Evolutionary conservation across 2,888 invertebrate species (phyloP).

Genomic region (Tiliacea aurago): DNA sequence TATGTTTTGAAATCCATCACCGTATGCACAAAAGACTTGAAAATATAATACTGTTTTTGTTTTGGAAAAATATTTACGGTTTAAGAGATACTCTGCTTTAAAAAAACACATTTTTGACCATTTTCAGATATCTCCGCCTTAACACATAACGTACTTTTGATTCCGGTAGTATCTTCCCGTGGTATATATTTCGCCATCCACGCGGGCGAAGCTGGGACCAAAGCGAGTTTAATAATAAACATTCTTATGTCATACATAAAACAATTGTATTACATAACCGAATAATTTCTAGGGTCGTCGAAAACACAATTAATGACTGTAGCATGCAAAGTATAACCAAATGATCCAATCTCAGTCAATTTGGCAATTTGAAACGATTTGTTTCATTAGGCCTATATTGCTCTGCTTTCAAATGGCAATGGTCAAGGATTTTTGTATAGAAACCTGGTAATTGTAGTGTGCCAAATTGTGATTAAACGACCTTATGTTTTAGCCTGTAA

Average conservation of each 20-base stretch:
- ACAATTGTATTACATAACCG: conserved; percentile 33
- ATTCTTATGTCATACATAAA: conserved; percentile 35
- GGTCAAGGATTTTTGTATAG: conserved; percentile 39
- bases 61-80: too few species aligned
- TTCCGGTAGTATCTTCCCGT: too few species aligned
- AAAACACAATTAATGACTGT: conserved; percentile 58
- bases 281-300: conserved; percentile 47
- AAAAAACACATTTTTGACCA: too few species aligned
- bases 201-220: too few species aligned
- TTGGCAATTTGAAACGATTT: conserved; percentile 64
- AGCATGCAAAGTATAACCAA: conserved; percentile 61
- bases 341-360: conserved; percentile 59
- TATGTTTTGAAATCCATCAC: too few species aligned
- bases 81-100: too few species aligned
- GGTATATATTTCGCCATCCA: too few species aligned
- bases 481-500: conserved; percentile 29
- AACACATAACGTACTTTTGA: too few species aligned
- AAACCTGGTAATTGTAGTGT: conserved; percentile 25
- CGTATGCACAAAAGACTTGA: too few species aligned
- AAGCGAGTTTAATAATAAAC: neutral
- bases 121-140: too few species aligned
- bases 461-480: conserved; percentile 24
- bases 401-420: conserved; percentile 26
- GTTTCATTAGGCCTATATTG: conserved; percentile 58
- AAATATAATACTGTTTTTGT: too few species aligned